Conservation (phyloP, 2,888 invertebrate genomes). For the Abscondita cerata region DNA sequence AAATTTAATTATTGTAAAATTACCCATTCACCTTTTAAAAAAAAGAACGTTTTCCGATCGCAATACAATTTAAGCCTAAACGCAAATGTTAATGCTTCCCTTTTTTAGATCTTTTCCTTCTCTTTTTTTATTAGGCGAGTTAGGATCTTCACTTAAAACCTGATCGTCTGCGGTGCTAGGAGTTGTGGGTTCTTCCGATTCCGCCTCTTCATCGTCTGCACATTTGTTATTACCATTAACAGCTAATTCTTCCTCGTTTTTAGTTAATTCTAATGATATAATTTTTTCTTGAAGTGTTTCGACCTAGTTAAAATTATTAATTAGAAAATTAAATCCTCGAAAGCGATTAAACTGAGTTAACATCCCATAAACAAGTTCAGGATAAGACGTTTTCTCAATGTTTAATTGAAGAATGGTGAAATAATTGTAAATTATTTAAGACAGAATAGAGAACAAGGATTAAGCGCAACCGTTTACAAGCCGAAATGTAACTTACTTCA, state of each 20-base stretch:
- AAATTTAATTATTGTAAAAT: conserved; percentile 25
- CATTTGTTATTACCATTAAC: conserved; percentile 41
- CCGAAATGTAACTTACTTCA: too few species aligned
- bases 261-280: conserved; percentile 84
- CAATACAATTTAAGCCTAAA: background rate
- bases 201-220: conserved; percentile 29
- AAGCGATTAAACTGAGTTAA: too few species aligned
- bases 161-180: conserved; percentile 63
- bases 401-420: too few species aligned
- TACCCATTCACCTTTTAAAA: conserved; percentile 52
- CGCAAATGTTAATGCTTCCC: conserved; percentile 54
- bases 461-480: too few species aligned
- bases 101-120: conserved; percentile 63
- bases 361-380: too few species aligned
- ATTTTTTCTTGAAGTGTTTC: conserved; percentile 92
- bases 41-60: background rate
- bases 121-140: conserved; percentile 59
- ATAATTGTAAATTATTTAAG: too few species aligned
- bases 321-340: background rate
- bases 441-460: too few species aligned
- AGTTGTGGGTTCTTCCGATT: conserved; percentile 57
- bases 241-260: conserved; percentile 48
- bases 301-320: conserved; percentile 64
- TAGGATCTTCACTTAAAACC: conserved; percentile 60
- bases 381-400: too few species aligned